Evolutionary conservation across 1,140 invertebrate genomes (phyloP).

Genomic region (Polypedilum pembai): DNA sequence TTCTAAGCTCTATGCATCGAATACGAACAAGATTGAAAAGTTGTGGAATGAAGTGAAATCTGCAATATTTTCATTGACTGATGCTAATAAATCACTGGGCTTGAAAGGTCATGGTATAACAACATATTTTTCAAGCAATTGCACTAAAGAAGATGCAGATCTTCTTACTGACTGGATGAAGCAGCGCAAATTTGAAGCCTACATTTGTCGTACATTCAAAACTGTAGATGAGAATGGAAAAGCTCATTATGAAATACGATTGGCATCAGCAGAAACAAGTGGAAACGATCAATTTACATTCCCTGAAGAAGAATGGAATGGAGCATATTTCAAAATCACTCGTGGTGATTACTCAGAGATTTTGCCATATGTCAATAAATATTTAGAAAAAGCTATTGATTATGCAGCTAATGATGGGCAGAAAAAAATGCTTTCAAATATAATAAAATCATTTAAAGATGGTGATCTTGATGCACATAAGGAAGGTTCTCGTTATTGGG

Average conservation of each 20-base stretch:
- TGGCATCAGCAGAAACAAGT: slow-evolving; percentile 59
- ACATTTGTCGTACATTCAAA: slow-evolving; percentile 86
- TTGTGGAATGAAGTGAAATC: slow-evolving; percentile 59
- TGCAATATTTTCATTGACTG: slow-evolving; percentile 60
- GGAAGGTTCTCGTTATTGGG: slow-evolving; percentile 81
- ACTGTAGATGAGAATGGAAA: slow-evolving; percentile 50
- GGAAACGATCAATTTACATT: slow-evolving; percentile 53
- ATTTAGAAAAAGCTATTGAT: slow-evolving; percentile 62
- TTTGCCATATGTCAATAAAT: slow-evolving; percentile 57
- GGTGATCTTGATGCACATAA: slow-evolving; percentile 84
- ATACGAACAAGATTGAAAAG: slow-evolving; percentile 49
- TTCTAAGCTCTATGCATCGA: slow-evolving; percentile 59
- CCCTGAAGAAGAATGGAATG: slow-evolving; percentile 58
- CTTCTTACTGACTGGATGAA: slow-evolving; percentile 79
- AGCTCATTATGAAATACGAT: slow-evolving; percentile 59
- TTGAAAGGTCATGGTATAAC: slow-evolving; percentile 75
- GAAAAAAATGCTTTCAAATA: slow-evolving; percentile 78
- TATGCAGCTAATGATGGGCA: slow-evolving; percentile 75
- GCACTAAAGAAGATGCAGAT: slow-evolving; percentile 74
- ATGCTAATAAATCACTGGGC: slow-evolving; percentile 65
- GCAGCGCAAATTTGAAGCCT: slow-evolving; percentile 71
- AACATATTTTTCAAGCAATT: slow-evolving; percentile 89
- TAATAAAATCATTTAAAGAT: slow-evolving; percentile 67
- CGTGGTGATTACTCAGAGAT: slow-evolving; percentile 80
- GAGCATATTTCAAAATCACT: slow-evolving; percentile 63